Percentiles rank a stretch among this genome's conserved stretches.
Conservation (phyloP, 1,140 invertebrate species). For the Dinothrombium tinctorium region DNA sequence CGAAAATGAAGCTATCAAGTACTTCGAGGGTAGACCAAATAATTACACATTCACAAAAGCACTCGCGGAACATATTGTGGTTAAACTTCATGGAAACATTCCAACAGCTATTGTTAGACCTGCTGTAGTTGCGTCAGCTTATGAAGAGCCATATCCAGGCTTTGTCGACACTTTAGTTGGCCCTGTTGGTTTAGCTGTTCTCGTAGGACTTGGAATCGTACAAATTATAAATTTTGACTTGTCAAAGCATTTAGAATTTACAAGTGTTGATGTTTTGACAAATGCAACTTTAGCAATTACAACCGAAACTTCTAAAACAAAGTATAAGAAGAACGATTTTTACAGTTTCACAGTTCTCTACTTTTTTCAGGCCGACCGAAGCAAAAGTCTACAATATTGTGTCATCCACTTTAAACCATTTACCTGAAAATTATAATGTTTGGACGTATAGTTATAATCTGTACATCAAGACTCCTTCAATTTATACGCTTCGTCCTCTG, state of each 20-base stretch:
- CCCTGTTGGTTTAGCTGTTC: background rate
- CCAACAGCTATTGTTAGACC: constrained; percentile 11
- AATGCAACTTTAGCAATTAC: background rate
- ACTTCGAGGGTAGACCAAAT: constrained; percentile 43
- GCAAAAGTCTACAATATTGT: too few relatives aligned
- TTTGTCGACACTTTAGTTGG: constrained; percentile 45
- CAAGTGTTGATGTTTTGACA: background rate
- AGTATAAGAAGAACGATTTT: too few relatives aligned
- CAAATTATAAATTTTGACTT: background rate
- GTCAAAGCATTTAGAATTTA: background rate
- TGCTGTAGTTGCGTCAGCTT: constrained; percentile 5
- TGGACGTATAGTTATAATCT: background rate
- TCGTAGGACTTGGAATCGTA: background rate
- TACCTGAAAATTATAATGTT: too few relatives aligned
- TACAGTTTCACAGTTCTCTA: too few relatives aligned
- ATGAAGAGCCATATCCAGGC: constrained; percentile 1
- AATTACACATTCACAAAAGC: constrained; percentile 67
- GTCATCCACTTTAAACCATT: too few relatives aligned
- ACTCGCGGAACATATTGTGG: constrained; percentile 49
- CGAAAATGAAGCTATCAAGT: too few relatives aligned
- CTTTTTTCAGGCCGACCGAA: too few relatives aligned
- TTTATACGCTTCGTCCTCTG: too few relatives aligned
- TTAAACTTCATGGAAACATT: constrained; percentile 25
- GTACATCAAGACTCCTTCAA: background rate
- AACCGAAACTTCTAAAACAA: background rate